Evolutionary conservation across 2,113 vertebrate species (phyloP).

Genomic region (Corvus hawaiiensis): DNA sequence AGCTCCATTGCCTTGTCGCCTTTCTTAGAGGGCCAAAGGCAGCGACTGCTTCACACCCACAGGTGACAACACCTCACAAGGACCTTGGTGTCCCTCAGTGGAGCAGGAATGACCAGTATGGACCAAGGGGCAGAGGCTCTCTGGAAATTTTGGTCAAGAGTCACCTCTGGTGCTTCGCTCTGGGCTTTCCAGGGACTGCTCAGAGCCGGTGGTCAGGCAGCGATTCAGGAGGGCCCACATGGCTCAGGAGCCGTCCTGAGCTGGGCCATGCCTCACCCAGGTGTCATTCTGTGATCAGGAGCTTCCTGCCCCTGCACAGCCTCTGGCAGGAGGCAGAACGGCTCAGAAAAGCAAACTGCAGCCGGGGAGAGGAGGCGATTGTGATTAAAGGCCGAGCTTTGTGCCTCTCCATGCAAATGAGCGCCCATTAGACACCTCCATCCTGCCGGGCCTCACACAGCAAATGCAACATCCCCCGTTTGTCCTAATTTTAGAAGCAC

Average conservation of each 20-base stretch:
- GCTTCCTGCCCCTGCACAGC: background rate
- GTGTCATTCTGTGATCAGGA: background rate
- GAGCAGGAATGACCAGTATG: background rate
- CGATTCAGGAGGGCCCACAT: fast-evolving
- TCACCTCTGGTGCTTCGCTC: background rate
- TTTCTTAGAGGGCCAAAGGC: background rate
- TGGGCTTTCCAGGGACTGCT: background rate
- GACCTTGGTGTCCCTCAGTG: background rate
- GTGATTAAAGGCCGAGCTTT: background rate
- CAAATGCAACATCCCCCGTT: background rate
- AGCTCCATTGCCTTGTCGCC: background rate
- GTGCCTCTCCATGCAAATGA: background rate
- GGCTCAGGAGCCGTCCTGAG: background rate
- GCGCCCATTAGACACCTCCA: background rate
- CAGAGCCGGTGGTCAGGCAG: background rate
- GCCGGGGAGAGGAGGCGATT: background rate
- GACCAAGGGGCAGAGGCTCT: background rate
- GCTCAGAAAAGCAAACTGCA: background rate
- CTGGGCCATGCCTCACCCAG: background rate
- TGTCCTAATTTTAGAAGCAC: background rate
- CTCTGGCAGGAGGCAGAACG: background rate
- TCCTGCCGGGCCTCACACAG: background rate
- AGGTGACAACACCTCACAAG: background rate
- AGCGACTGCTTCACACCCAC: background rate
- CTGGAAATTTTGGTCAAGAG: background rate